Percentiles rank a stretch among this genome's conserved stretches.
These are phyloP conservation scores for Hermatobates lingyangjiaoensis DNA, from an alignment of 1,140 invertebrate species.

Conservation along the genomic window DNA sequence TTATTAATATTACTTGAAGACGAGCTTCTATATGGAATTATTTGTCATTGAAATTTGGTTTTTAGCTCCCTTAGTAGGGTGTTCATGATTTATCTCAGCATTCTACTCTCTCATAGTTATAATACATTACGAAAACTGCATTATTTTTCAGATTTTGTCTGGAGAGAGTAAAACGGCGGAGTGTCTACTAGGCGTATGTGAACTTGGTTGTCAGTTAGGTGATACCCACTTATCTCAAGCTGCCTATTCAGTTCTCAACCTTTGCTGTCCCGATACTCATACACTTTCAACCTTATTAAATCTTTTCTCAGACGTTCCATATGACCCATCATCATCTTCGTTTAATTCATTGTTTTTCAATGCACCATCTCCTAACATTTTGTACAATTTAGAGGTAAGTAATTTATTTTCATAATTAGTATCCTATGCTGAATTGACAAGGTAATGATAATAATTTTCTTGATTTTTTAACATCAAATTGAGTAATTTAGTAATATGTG, in stretches of 20 bases:
- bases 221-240: constrained; percentile 9
- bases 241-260: constrained; percentile 9
- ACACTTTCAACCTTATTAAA: constrained; percentile 1
- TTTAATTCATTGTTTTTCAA: constrained; percentile 57
- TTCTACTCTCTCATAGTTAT: no score
- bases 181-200: constrained; percentile 7
- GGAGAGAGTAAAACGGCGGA: constrained; percentile 4
- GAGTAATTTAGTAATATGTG: background rate
- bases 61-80: no score
- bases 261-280: constrained; percentile 7
- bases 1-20: no score
- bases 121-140: no score
- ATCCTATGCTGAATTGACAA: constrained; percentile 2
- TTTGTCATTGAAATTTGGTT: no score
- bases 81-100: no score
- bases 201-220: constrained; percentile 5
- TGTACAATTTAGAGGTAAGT: constrained; percentile 47
- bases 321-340: constrained; percentile 12
- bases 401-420: background rate
- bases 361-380: constrained; percentile 51
- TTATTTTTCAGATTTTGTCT: constrained; percentile 9
- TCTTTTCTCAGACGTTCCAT: constrained; percentile 2
- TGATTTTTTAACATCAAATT: background rate
- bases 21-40: no score
- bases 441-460: background rate